phyloP scores from a whole-genome alignment of 2,888 invertebrate genomes.

The Piscicola geometra region DNA sequence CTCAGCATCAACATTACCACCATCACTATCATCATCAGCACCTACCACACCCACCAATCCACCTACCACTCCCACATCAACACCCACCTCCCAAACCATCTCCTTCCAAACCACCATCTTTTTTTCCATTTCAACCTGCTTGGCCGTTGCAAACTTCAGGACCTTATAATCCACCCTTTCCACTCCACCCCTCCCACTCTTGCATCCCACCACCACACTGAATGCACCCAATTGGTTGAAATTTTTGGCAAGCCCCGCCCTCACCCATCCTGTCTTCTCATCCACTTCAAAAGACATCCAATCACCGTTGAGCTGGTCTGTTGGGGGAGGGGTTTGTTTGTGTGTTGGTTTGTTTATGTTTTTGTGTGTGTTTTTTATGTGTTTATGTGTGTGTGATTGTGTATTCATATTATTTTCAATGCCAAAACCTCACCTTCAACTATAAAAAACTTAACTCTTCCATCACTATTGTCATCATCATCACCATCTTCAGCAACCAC shows the following conservation, averaged over 20 bases:
- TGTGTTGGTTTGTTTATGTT: no score
- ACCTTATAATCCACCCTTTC: background rate
- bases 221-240: no score
- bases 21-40: constrained; percentile 10
- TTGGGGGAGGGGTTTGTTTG: no score
- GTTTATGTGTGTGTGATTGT: no score
- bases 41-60: background rate
- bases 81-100: background rate
- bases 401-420: no score
- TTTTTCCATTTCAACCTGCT: background rate
- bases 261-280: background rate
- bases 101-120: background rate
- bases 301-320: background rate
- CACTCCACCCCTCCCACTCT: background rate
- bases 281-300: background rate
- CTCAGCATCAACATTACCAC: background rate
- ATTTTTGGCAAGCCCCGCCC: no score
- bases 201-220: no score
- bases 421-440: no score
- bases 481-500: constrained; percentile 1
- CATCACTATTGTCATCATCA: background rate
- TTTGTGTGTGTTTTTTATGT: no score
- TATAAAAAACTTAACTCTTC: no score
- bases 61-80: background rate
- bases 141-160: background rate